Percentiles rank a stretch among this genome's conserved stretches.
phyloP scores from a whole-genome alignment of 2,797 vertebrate genomes.

The Acestrorhynchus altus region DNA sequence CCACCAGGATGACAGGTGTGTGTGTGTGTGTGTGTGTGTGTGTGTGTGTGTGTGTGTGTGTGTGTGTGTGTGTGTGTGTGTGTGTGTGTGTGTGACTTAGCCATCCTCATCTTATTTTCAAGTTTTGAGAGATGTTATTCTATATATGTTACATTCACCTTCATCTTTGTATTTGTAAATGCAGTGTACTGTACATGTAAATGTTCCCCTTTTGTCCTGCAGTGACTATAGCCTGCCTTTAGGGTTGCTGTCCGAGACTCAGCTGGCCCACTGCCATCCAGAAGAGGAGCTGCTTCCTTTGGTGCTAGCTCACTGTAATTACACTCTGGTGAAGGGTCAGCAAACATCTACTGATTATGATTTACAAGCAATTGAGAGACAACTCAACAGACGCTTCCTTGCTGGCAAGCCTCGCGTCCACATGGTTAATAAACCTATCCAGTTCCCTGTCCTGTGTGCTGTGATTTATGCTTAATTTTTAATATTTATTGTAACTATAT shows the following conservation, averaged over 20 bases:
- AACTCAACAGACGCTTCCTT: slow-evolving; percentile 71
- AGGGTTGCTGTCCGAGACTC: slow-evolving; percentile 70
- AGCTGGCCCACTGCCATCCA: slow-evolving; percentile 76
- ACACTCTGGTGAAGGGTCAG: slow-evolving; percentile 73
- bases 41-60: too few relatives aligned
- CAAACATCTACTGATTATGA: slow-evolving; percentile 69
- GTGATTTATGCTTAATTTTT: too few relatives aligned
- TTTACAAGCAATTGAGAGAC: slow-evolving; percentile 67
- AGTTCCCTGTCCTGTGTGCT: background rate
- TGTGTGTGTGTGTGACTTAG: too few relatives aligned
- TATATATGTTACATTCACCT: too few relatives aligned
- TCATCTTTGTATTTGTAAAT: too few relatives aligned
- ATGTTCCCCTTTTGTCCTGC: slow-evolving; percentile 5
- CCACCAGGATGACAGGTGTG: slow-evolving; percentile 69
- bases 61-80: too few relatives aligned
- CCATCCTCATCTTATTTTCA: too few relatives aligned
- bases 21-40: background rate
- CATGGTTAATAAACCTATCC: slow-evolving; percentile 59
- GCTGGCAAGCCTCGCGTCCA: slow-evolving; percentile 75
- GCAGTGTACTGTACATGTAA: too few relatives aligned
- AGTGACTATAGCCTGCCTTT: slow-evolving; percentile 72
- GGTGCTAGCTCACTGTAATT: slow-evolving; percentile 76
- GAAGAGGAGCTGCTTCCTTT: slow-evolving; percentile 78
- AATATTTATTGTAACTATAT: too few relatives aligned
- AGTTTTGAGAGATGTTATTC: too few relatives aligned